phyloP scores from a whole-genome alignment of 2,113 vertebrate species.

The Chauna torquata region DNA sequence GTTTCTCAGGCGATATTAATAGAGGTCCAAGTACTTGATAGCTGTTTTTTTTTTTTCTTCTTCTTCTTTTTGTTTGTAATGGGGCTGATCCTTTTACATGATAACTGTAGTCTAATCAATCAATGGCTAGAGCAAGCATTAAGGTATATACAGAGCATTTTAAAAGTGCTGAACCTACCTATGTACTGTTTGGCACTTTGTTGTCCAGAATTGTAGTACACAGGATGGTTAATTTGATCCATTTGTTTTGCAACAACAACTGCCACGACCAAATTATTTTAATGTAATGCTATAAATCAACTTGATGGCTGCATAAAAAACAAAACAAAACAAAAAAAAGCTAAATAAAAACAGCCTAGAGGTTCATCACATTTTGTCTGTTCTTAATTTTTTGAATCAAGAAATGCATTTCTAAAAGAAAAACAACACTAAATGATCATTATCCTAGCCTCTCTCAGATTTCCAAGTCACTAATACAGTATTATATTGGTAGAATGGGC shows the following conservation, averaged over 20 bases:
- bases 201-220: slow-evolving; percentile 46
- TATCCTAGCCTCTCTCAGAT: neutral
- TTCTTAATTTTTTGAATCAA: neutral
- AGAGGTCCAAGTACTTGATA: slow-evolving; percentile 56
- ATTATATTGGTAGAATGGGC: neutral
- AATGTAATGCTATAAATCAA: slow-evolving; percentile 67
- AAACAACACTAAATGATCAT: neutral
- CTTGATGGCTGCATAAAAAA: slow-evolving; percentile 50
- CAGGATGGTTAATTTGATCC: slow-evolving; percentile 59
- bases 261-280: slow-evolving; percentile 46
- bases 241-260: slow-evolving; percentile 61
- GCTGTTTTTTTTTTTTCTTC: neutral
- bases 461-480: neutral
- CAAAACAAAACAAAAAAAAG: too few relatives aligned
- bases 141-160: slow-evolving; percentile 29
- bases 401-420: neutral
- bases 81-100: slow-evolving; percentile 10
- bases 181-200: slow-evolving; percentile 5
- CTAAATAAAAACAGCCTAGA: slow-evolving; percentile 41
- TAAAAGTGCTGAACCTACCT: slow-evolving; percentile 38
- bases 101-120: slow-evolving; percentile 50
- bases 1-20: slow-evolving; percentile 60
- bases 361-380: slow-evolving; percentile 23
- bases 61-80: neutral
- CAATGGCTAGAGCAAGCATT: slow-evolving; percentile 24